A percentile compares a stretch with the other conserved stretches of the same genome.
These are phyloP conservation scores for Dryas iulia DNA, from an alignment of 1,140 invertebrate species.

Conservation along the genomic window DNA sequence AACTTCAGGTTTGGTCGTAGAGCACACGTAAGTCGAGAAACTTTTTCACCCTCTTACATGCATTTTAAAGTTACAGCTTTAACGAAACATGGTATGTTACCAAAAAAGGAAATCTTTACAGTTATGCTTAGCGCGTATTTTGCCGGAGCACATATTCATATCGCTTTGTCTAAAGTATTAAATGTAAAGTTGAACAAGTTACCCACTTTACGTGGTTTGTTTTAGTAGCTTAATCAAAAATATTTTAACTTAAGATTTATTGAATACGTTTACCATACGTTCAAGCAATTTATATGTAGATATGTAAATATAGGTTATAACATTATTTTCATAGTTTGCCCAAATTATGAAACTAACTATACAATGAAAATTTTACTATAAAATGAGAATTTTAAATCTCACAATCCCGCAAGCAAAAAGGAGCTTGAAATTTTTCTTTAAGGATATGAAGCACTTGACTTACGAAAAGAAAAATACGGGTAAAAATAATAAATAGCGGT, in stretches of 20 bases:
- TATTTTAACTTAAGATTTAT: conserved; percentile 3
- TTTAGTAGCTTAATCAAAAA: not conserved
- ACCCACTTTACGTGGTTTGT: not conserved
- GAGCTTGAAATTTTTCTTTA: conserved; percentile 48
- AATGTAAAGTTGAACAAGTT: not conserved
- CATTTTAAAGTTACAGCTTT: not conserved
- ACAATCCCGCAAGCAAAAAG: not conserved
- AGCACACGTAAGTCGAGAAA: conserved; percentile 26
- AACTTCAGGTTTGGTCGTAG: conserved; percentile 47
- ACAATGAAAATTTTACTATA: no score
- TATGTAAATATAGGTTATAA: not conserved
- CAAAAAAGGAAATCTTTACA: not conserved
- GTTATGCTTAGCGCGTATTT: not conserved
- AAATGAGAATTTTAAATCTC: not conserved
- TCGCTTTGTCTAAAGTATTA: not conserved
- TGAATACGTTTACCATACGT: no score
- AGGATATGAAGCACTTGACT: conserved; percentile 69
- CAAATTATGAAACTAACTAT: not conserved
- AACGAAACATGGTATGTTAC: not conserved
- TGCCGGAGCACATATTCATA: not conserved
- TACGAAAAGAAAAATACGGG: conserved; percentile 67
- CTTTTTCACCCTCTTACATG: not conserved
- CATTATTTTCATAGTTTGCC: not conserved
- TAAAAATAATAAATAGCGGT: conserved; percentile 77
- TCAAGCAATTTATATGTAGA: no score